Evolutionary conservation across 1,140 invertebrate genomes (phyloP).

Genomic region (Bombyx mori): DNA sequence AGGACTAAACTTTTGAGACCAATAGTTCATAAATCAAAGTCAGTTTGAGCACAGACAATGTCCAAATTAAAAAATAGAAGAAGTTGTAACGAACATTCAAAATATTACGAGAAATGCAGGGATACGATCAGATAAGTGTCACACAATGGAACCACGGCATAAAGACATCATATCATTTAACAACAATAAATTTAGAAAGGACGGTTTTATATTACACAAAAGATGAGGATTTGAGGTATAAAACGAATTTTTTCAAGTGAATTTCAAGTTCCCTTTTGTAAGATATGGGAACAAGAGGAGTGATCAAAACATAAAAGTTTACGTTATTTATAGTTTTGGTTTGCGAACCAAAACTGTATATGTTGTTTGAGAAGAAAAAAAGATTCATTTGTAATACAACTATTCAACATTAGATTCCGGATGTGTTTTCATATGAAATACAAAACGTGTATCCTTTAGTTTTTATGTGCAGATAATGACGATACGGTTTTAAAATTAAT

Average conservation of each 20-base stretch:
- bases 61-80: slow-evolving; percentile 14
- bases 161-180: slow-evolving; percentile 68
- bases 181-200: slow-evolving; percentile 60
- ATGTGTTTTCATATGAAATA: no score
- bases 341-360: neutral
- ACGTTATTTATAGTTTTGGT: slow-evolving; percentile 35
- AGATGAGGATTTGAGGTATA: slow-evolving; percentile 37
- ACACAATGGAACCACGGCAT: slow-evolving; percentile 56
- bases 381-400: no score
- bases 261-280: slow-evolving; percentile 42
- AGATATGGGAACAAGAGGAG: slow-evolving; percentile 54
- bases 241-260: slow-evolving; percentile 44
- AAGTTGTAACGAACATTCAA: slow-evolving; percentile 17
- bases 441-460: no score
- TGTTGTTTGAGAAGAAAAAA: no score
- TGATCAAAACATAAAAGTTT: slow-evolving; percentile 58
- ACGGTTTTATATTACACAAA: slow-evolving; percentile 60
- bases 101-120: slow-evolving; percentile 50
- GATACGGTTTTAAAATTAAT: no score
- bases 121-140: slow-evolving; percentile 61
- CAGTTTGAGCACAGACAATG: slow-evolving; percentile 13
- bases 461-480: no score
- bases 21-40: neutral
- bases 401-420: no score
- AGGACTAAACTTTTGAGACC: no score